Conservation (phyloP, 2,888 invertebrate species). For the Drosophila niveifrons region DNA sequence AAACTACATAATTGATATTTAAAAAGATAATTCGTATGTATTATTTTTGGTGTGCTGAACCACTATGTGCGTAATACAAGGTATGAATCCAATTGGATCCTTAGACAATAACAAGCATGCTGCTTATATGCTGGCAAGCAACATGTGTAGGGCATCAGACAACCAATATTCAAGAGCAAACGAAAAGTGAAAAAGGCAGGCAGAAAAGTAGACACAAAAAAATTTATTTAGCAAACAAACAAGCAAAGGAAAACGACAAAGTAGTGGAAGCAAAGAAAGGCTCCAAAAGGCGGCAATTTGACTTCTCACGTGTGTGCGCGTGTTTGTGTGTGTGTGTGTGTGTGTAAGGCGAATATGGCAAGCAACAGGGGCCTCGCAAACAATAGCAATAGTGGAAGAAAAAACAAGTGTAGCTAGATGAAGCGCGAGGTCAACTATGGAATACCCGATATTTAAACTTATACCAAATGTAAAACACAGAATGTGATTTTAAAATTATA, state of each 20-base stretch:
- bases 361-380: constrained; percentile 53
- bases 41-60: neutral
- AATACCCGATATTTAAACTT: neutral
- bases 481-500: no score
- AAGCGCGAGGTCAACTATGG: neutral
- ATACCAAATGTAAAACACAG: no score
- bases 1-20: no score
- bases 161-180: constrained; percentile 53
- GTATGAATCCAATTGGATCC: neutral
- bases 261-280: constrained; percentile 36
- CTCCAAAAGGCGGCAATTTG: constrained; percentile 64
- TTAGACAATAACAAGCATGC: neutral
- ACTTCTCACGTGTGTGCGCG: constrained; percentile 25
- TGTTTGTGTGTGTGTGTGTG: constrained; percentile 5
- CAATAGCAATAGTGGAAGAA: constrained; percentile 46
- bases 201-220: constrained; percentile 30
- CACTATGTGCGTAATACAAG: constrained; percentile 24
- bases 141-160: constrained; percentile 32
- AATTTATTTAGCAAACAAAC: constrained; percentile 68
- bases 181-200: constrained; percentile 33
- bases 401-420: neutral
- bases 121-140: constrained; percentile 14
- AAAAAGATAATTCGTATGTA: no score
- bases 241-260: constrained; percentile 38
- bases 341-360: constrained; percentile 4